These are phyloP conservation scores for Malacosoma neustria DNA, from an alignment of 2,888 invertebrate genomes.

Conservation along the genomic window DNA sequence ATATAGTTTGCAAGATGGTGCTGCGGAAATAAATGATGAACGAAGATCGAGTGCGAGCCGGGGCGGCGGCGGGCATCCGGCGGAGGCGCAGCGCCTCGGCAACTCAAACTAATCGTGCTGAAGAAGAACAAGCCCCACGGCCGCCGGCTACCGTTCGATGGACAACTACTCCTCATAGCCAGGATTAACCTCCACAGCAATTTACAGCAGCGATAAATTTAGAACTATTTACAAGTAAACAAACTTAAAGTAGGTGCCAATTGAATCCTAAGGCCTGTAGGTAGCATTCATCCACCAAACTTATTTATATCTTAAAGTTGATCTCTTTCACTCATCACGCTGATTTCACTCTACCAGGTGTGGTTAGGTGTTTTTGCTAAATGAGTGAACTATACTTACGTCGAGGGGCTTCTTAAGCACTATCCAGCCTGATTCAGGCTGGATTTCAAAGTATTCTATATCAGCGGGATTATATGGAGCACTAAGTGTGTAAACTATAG, in stretches of 20 bases:
- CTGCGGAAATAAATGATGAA: slow-evolving; percentile 72
- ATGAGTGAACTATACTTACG: slow-evolving; percentile 82
- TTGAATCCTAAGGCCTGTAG: slow-evolving; percentile 73
- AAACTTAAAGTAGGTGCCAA: slow-evolving; percentile 70
- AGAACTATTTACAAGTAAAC: slow-evolving; percentile 71
- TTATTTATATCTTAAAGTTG: slow-evolving; percentile 52
- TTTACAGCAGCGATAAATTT: slow-evolving; percentile 70
- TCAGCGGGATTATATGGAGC: slow-evolving; percentile 92
- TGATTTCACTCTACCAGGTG: slow-evolving; percentile 40
- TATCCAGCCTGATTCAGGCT: slow-evolving; percentile 98
- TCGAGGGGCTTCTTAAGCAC: slow-evolving; percentile 95
- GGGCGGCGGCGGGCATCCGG: slow-evolving; percentile 57
- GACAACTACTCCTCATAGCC: slow-evolving; percentile 73
- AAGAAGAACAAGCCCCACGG: slow-evolving; percentile 78
- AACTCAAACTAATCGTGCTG: slow-evolving; percentile 84
- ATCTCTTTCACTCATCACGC: slow-evolving; percentile 65
- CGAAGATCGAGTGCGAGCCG: slow-evolving; percentile 68
- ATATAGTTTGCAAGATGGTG: slow-evolving; percentile 72
- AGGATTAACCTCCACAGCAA: slow-evolving; percentile 69
- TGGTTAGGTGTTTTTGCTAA: neutral
- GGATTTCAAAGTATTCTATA: slow-evolving; percentile 96
- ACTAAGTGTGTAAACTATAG: slow-evolving; percentile 92
- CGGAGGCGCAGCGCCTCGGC: slow-evolving; percentile 74
- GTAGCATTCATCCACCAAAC: slow-evolving; percentile 75
- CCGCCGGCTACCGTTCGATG: slow-evolving; percentile 49